phyloP scores from a whole-genome alignment of 1,140 invertebrate species.

The Habropoda laboriosa region DNA sequence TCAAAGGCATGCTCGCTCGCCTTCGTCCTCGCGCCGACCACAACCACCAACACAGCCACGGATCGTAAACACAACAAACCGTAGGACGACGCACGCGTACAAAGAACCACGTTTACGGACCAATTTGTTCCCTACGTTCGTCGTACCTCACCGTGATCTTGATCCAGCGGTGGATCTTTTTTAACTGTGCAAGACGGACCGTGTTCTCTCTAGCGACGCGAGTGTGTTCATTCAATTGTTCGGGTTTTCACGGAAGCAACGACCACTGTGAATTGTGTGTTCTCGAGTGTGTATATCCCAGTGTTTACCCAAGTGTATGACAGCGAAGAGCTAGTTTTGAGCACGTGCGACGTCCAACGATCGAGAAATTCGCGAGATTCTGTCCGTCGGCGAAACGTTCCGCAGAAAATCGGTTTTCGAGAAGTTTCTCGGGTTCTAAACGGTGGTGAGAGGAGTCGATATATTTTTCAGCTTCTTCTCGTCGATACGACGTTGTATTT shows the following conservation, averaged over 20 bases:
- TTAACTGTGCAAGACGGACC: background rate
- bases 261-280: constrained; percentile 49
- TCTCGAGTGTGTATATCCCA: constrained; percentile 37
- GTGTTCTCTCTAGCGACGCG: background rate
- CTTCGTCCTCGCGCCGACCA: constrained; percentile 30
- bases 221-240: constrained; percentile 17
- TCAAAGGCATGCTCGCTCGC: constrained; percentile 1
- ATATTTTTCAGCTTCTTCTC: background rate
- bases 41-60: constrained; percentile 36
- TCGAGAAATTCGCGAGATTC: constrained; percentile 4
- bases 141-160: constrained; percentile 17
- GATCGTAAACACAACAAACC: constrained; percentile 61
- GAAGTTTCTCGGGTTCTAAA: background rate
- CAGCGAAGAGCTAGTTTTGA: constrained; percentile 15
- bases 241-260: background rate
- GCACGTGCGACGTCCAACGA: constrained; percentile 23
- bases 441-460: background rate
- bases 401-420: background rate
- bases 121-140: constrained; percentile 38
- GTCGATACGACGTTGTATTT: no score
- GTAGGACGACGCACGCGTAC: constrained; percentile 61
- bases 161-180: constrained; percentile 33
- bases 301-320: constrained; percentile 41
- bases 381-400: constrained; percentile 42
- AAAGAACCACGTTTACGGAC: constrained; percentile 43